A percentile compares a stretch with the other conserved stretches of the same genome.
These are phyloP conservation scores for Holacanthella duospinosa DNA, from an alignment of 2,888 invertebrate genomes.

Conservation along the genomic window DNA sequence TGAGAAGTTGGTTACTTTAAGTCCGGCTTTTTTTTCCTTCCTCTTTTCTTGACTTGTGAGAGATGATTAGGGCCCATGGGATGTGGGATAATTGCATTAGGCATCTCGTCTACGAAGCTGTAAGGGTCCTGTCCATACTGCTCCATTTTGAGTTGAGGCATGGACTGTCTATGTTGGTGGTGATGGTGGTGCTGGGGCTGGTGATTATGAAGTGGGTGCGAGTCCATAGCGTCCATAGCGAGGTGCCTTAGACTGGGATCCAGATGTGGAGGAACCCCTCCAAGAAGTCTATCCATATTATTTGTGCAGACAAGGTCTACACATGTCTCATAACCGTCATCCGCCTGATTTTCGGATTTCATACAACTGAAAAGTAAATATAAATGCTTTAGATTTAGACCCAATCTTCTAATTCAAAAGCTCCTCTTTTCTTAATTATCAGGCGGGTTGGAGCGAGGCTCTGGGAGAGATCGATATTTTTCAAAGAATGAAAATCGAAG, in stretches of 20 bases:
- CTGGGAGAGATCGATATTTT: neutral
- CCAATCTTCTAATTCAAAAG: neutral
- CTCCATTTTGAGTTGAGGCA: conserved; percentile 23
- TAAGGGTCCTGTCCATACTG: conserved; percentile 58
- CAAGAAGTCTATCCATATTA: conserved; percentile 38
- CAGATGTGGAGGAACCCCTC: conserved; percentile 22
- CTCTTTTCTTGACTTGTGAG: conserved; percentile 62
- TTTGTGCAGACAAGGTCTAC: conserved; percentile 43
- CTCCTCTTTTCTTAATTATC: neutral
- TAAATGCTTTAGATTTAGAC: neutral
- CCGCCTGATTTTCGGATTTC: conserved; percentile 60
- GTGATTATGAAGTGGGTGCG: conserved; percentile 18
- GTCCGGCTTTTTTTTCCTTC: conserved; percentile 66
- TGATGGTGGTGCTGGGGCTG: conserved; percentile 18
- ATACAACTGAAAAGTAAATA: conserved; percentile 28
- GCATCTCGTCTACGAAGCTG: conserved; percentile 55
- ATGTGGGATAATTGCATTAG: conserved; percentile 17
- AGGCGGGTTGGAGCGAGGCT: neutral
- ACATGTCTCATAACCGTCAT: conserved; percentile 84
- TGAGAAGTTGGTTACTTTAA: conserved; percentile 7
- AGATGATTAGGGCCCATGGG: conserved; percentile 42
- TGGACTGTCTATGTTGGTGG: conserved; percentile 18
- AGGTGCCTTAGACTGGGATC: conserved; percentile 26
- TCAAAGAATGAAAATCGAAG: neutral
- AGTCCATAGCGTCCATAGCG: conserved; percentile 9